Evolutionary conservation across 2,888 invertebrate genomes (phyloP).

Genomic region (Drosophila birchii): DNA sequence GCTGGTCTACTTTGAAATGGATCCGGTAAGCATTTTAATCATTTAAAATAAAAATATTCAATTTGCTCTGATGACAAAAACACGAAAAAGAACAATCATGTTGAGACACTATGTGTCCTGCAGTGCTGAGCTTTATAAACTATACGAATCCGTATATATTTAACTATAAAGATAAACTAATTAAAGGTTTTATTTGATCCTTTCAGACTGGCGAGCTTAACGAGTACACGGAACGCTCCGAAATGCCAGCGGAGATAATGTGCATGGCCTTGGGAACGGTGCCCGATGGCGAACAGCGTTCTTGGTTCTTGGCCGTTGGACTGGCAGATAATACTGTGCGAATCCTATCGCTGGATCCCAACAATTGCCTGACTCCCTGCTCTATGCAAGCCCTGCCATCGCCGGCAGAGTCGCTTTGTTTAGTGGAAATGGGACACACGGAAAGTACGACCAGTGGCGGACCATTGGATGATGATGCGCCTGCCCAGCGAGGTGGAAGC

Average conservation of each 20-base stretch:
- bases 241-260: conserved; percentile 98
- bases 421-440: conserved; percentile 95
- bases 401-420: conserved; percentile 97
- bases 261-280: conserved; percentile 99
- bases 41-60: neutral
- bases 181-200: neutral
- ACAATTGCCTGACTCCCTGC: conserved; percentile 96
- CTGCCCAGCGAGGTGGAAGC: conserved; percentile 83
- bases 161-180: neutral
- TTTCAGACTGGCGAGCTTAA: conserved; percentile 97
- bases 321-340: conserved; percentile 98
- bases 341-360: conserved; percentile 98
- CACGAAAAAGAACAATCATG: conserved; percentile 83
- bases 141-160: rapidly evolving
- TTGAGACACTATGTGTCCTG: conserved; percentile 85
- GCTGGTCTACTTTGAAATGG: conserved; percentile 99
- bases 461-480: conserved; percentile 85
- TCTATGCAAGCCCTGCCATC: conserved; percentile 99
- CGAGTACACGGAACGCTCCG: conserved; percentile 98
- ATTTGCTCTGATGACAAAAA: conserved; percentile 83
- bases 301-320: conserved; percentile 98
- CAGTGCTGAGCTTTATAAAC: conserved; percentile 82
- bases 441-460: conserved; percentile 86
- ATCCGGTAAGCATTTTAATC: conserved; percentile 90
- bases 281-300: conserved; percentile 96